Base-by-base conservation (phyloP, 2,888 invertebrate species). In the Synergus laeviventris region DNA sequence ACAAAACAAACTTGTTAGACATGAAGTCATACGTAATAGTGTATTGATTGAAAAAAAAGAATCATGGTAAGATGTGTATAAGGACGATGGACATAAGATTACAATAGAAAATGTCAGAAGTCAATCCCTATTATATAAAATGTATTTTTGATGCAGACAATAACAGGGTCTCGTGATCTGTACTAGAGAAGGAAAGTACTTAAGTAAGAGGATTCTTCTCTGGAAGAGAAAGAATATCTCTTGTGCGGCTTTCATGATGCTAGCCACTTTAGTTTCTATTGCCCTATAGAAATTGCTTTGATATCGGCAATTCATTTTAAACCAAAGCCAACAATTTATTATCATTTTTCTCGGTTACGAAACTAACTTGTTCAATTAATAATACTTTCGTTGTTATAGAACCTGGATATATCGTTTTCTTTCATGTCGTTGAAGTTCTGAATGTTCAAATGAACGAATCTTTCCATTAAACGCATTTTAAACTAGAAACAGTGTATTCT, bases 191-290 rank as follows among this genome's bases (percentile, higher is more conserved):
- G 31, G 45, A 70, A 70, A 45, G 45, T 70, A 45, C 45, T 70
- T 49, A 31, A 70, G 70, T 70, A 70, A 70, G 45, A 49, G 45
- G 45, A 62, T 70, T 49, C 70, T 42, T 70, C 59, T 59, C 59
- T 24, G 12, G 59, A 24, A 59, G 24, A 49, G 45, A 70, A 49
- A 70, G 45, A 59, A 59, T 59, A 11, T 70, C n/a, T 49, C 38
- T 64, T 24, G 31, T 49, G 45, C 31, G 45, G 70, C 70, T 70
- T 49, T 70, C 45, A 16, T 31, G 16, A 70, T 21, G 24, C 9
- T 31, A 31, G 42, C 24, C n/a, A 70, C 42, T 45, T 24, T 16
- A 70, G 45, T 49, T 70, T 45, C 70, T 45, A 70, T 49, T 49
- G 12, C 59, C 21, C 14, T 59, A 21, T 59, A 24, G 24, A 59